Percentiles rank a stretch among this genome's conserved stretches.
phyloP scores from a whole-genome alignment of 1,140 invertebrate genomes.

The Ceratina calcarata region DNA sequence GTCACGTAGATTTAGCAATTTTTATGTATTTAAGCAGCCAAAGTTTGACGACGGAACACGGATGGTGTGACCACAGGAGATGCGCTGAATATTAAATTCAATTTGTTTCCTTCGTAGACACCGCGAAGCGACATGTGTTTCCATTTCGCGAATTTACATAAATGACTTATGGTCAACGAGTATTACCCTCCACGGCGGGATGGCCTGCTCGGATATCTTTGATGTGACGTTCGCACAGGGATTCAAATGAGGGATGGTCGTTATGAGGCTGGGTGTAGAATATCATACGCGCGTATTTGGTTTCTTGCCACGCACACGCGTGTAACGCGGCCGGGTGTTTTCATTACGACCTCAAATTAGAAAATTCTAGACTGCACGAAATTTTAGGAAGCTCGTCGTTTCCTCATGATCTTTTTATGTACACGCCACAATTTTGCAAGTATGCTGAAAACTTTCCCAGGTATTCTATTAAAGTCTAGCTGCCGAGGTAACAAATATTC shows the following conservation, averaged over 20 bases:
- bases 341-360: conserved; percentile 9
- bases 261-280: conserved; percentile 61
- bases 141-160: conserved; percentile 68
- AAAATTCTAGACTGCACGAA: neutral
- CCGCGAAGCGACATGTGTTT: conserved; percentile 54
- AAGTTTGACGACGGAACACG: neutral
- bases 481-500: neutral
- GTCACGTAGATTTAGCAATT: too few relatives aligned
- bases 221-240: conserved; percentile 67
- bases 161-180: conserved; percentile 70
- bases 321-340: neutral
- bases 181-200: conserved; percentile 51
- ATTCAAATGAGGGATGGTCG: conserved; percentile 67
- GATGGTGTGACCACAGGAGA: conserved; percentile 2
- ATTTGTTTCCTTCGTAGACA: conserved; percentile 53
- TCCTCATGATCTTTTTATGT: too few relatives aligned
- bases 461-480: neutral
- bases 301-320: conserved; percentile 46
- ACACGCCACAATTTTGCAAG: too few relatives aligned
- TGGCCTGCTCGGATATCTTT: conserved; percentile 65
- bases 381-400: too few relatives aligned
- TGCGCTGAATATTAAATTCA: conserved; percentile 55
- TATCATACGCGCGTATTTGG: conserved; percentile 62
- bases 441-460: neutral
- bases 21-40: too few relatives aligned